A percentile compares a stretch with the other conserved stretches of the same genome.
These are phyloP conservation scores for Strix aluco DNA, from an alignment of 2,113 vertebrate genomes.

Conservation along the genomic window DNA sequence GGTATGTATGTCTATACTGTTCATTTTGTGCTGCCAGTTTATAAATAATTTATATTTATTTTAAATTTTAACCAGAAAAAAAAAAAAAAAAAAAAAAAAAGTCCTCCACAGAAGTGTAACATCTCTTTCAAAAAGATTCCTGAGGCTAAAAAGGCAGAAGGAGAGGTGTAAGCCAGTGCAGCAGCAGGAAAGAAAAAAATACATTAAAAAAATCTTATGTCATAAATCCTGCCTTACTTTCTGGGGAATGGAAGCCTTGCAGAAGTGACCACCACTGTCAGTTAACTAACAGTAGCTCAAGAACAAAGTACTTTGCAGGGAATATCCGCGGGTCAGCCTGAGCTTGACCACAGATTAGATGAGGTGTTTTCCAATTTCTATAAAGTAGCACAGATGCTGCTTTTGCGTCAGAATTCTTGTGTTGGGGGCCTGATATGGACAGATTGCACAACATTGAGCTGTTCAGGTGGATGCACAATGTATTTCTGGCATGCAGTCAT, in stretches of 20 bases:
- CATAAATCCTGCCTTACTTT: not conserved
- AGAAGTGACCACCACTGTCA: not conserved
- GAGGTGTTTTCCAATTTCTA: not conserved
- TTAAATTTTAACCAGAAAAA: constrained; percentile 16
- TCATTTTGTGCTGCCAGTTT: constrained; percentile 2
- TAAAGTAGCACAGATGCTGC: not conserved
- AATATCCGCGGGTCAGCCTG: not conserved
- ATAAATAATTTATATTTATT: constrained; percentile 44
- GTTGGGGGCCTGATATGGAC: not conserved
- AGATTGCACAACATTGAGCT: not conserved
- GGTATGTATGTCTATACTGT: not conserved
- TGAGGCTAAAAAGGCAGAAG: not conserved
- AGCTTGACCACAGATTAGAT: not conserved
- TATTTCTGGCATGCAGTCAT: fast-evolving
- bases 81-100: not conserved
- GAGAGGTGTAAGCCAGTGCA: not conserved
- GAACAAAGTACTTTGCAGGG: not conserved
- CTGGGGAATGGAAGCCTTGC: not conserved
- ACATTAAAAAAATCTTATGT: not conserved
- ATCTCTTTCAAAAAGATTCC: not conserved
- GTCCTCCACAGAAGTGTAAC: not conserved
- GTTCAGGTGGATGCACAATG: not conserved
- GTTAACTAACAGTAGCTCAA: not conserved
- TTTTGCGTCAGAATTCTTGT: not conserved
- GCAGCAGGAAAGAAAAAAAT: not conserved